Evolutionary conservation across 2,888 invertebrate genomes (phyloP), one percentile per base, ranked within the genome.

Genomic region (Acanthococcus lagerstroemiae): DNA sequence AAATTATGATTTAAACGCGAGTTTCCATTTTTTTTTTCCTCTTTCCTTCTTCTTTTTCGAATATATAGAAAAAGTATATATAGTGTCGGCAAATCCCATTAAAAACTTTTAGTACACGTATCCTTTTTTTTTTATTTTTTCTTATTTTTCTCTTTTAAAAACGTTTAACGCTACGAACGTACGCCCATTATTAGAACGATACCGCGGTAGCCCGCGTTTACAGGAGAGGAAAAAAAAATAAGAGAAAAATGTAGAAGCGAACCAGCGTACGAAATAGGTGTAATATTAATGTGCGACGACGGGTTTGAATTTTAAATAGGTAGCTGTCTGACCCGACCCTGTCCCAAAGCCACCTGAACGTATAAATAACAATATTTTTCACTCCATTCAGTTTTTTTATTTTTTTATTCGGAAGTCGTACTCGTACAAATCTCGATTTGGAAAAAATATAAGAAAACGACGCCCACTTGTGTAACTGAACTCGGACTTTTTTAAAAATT

Each of bases 271-370:
- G 52, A 52, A 52, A 52, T 52, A 52, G 24, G 52, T 52, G 52
- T 52, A 52, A 52, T 52, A 52, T 52, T 52, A 52, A 52, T 52
- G 52, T 22, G 52, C 52, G 52, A 52, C 52, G 52, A 52, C 52
- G 52, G 52, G 52, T 52, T 52, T 52, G 52, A 52, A 52, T 21
- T 52, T 52, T 52, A 52, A 52, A 52, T 52, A 52, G 22, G 52
- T 52, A 52, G 52, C 52, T 22, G 24, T 52, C 52, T 52, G 52
- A 52, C 52, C 52, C 52, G 52, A 52, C 52, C 52, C 22, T 22
- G 52, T 52, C 52, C 52, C 52, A 52, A 52, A 52, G 52, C 52
- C 22, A 52, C 52, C 52, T 52, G 52, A 52, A 48, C 48, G 48
- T 48, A 48, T 52, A 52, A 52, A 52, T 52, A 52, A 52, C 19